Percentiles rank a stretch among this genome's conserved stretches.
phyloP scores from a whole-genome alignment of 1,140 invertebrate genomes.

The Drosophila micromelanica region DNA sequence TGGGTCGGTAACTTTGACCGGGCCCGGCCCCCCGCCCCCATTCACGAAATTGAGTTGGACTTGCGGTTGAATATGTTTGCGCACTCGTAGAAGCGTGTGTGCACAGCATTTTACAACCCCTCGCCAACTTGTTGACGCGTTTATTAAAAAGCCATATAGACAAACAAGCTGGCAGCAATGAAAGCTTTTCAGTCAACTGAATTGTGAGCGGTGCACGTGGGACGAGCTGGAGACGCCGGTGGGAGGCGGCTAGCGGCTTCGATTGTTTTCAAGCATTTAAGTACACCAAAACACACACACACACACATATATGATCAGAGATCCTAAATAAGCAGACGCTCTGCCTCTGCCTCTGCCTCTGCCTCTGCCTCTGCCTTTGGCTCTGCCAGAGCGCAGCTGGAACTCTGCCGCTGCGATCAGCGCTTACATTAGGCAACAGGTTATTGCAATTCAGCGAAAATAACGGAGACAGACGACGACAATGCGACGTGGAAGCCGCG shows the following conservation, averaged over 20 bases:
- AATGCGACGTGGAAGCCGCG: constrained; percentile 56
- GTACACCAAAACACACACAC: constrained; percentile 38
- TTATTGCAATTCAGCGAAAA: constrained; percentile 81
- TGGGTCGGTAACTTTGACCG: constrained; percentile 25
- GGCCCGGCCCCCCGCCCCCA: constrained; percentile 27
- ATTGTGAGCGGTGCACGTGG: constrained; percentile 36
- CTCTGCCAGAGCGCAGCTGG: constrained; percentile 9
- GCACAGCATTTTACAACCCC: constrained; percentile 66
- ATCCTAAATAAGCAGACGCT: constrained; percentile 74
- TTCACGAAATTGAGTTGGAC: constrained; percentile 57
- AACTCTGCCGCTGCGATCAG: constrained; percentile 32
- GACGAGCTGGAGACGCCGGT: constrained; percentile 11
- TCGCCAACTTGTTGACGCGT: constrained; percentile 60
- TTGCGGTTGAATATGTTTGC: constrained; percentile 22
- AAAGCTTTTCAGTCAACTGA: constrained; percentile 53
- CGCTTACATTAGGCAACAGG: constrained; percentile 77
- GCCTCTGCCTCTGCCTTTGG: too few species aligned
- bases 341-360: constrained; percentile 16
- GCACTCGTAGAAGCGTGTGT: constrained; percentile 21
- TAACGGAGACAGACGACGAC: constrained; percentile 52
- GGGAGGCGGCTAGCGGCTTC: constrained; percentile 26
- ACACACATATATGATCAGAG: constrained; percentile 25
- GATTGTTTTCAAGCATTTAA: constrained; percentile 70
- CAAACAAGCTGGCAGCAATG: constrained; percentile 47
- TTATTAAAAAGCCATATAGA: constrained; percentile 80